Conservation (phyloP, 1,140 invertebrate species). For the Cephus cinctus region DNA sequence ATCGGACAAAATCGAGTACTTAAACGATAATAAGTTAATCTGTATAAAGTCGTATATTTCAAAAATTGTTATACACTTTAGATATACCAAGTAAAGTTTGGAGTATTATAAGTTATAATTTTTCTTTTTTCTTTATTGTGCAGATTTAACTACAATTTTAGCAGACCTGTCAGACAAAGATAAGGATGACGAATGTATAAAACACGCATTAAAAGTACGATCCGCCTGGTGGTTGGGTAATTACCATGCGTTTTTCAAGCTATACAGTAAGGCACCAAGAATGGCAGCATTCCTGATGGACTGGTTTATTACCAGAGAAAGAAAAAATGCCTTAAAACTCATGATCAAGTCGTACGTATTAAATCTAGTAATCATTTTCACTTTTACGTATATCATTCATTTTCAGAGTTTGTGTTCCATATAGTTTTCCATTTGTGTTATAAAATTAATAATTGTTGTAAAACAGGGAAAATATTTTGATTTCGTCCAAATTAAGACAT, state of each 20-base stretch:
- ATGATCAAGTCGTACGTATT: conserved; percentile 95
- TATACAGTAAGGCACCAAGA: conserved; percentile 83
- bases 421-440: too few species aligned
- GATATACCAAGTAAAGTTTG: too few species aligned
- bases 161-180: conserved; percentile 76
- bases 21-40: too few species aligned
- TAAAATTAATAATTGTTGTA: too few species aligned
- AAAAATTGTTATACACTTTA: too few species aligned
- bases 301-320: conserved; percentile 92
- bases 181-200: conserved; percentile 80
- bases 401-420: too few species aligned
- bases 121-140: conserved; percentile 45
- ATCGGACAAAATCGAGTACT: too few species aligned
- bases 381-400: too few species aligned
- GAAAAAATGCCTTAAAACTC: conserved; percentile 83
- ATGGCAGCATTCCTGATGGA: conserved; percentile 97
- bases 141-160: conserved; percentile 91
- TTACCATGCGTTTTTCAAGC: conserved; percentile 87
- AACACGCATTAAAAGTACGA: conserved; percentile 82
- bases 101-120: too few species aligned
- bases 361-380: conserved; percentile 1
- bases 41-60: too few species aligned
- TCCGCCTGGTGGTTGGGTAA: conserved; percentile 90
- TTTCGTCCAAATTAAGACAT: too few species aligned
- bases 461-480: too few species aligned